Evolutionary conservation across 2,113 vertebrate genomes (phyloP), one percentile per base, ranked within the genome.

Genomic region (Suricata suricatta): DNA sequence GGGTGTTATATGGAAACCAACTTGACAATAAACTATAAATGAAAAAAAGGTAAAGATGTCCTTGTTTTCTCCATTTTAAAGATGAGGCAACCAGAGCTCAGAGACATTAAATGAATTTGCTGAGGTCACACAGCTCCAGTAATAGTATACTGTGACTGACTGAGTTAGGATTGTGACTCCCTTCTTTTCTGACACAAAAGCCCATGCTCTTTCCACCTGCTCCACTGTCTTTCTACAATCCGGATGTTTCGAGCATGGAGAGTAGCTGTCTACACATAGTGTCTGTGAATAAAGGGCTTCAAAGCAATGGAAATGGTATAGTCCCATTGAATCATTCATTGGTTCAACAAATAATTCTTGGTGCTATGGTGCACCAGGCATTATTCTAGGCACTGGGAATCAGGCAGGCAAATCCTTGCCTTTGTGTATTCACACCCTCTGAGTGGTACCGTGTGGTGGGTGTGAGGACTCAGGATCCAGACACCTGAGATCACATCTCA

Each of bases 11-110:
- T 47, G 44, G 44, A 47, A 47, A 47, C 9, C 7, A 47, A 47
- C 44, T 44, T 44, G 44, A 47, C 44, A 47, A 47, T 47, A 47
- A 47, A 47, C 44, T 47, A 47, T 8, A 47, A 47, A 47, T 1
- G 44, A 47, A 47, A 47, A 47, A 47, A 47, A 10, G 10, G 10
- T 47, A 47, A 47, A 47, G 44, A 47, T 47, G 44, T 47, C 57
- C 21, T 10, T 5, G 1, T 68, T 92, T n/a, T 91, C n/a, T 89
- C n/a, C 60, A 68, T 72, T 63, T 88, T 77, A 85, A 79, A 92
- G 54, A 41, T 25, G 80, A 90, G 29, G 12, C 44, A 52, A 54
- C 31, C 23, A 31, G 95, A 10, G 17, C 47, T 93, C 31, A 89
- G 80, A 87, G 25, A 84, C 3, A 23, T 89, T 44, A 52, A 31